Evolutionary conservation across 2,113 vertebrate species (phyloP).

Genomic region (Hippocampus comes): DNA sequence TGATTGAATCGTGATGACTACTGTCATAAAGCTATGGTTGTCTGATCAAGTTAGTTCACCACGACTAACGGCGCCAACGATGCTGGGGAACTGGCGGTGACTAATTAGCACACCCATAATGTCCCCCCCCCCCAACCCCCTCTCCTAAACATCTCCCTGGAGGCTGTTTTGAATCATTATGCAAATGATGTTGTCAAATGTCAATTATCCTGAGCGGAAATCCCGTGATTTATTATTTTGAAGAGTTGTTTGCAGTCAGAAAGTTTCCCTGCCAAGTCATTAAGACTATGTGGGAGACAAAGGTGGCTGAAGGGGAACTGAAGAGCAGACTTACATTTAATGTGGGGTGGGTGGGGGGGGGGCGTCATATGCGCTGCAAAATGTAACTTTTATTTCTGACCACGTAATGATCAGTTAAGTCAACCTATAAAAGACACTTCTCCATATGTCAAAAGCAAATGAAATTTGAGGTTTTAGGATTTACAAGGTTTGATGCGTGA

Average conservation of each 20-base stretch:
- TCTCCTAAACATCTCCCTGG: slow-evolving; percentile 69
- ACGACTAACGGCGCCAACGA: slow-evolving; percentile 66
- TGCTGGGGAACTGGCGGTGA: slow-evolving; percentile 63
- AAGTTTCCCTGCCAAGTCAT: slow-evolving; percentile 66
- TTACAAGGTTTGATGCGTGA: no score
- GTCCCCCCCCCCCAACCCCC: slow-evolving; percentile 43
- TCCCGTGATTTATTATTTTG: slow-evolving; percentile 69
- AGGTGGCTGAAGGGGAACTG: slow-evolving; percentile 17
- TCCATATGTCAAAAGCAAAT: no score
- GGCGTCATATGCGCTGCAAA: neutral
- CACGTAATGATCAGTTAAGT: no score
- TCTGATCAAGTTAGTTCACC: slow-evolving; percentile 71
- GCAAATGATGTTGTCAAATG: slow-evolving; percentile 76
- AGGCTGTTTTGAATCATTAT: slow-evolving; percentile 74
- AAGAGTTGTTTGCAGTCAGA: slow-evolving; percentile 50
- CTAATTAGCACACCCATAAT: slow-evolving; percentile 77
- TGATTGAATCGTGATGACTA: slow-evolving; percentile 68
- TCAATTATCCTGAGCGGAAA: slow-evolving; percentile 70
- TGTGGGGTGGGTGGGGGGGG: neutral
- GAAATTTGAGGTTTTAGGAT: no score
- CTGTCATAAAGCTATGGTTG: slow-evolving; percentile 71
- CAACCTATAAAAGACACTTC: no score
- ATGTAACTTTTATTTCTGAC: neutral
- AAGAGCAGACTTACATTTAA: slow-evolving; percentile 11
- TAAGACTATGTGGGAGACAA: slow-evolving; percentile 56